Evolutionary conservation across 2,888 invertebrate genomes (phyloP), one percentile per base, ranked within the genome.

Genomic region (Pantelozetes paolii): DNA sequence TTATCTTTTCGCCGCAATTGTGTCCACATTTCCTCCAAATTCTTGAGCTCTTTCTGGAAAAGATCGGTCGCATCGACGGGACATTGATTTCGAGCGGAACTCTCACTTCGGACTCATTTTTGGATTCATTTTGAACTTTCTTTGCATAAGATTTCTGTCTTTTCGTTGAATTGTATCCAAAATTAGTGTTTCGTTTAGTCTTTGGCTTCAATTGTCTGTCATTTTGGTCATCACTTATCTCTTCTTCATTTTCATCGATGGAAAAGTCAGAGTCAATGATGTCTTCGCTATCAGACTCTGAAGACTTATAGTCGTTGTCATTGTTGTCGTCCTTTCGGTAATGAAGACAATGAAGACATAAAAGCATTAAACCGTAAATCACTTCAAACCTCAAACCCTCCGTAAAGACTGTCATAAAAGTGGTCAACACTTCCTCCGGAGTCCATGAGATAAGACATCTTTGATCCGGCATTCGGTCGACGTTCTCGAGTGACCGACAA

Each of bases 341-440:
- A 50, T 50, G 1, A n/a, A 74, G 26, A 36, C 69, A 71, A 18
- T 42, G 13, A 32, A 71, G 26, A 30, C n/a, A 23, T 36, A 67
- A 50, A 69, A 36, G 72, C 57, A 50, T n/a, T 18, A 54, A 54
- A 15, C 20, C n/a, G n/a, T n/a, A n/a, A 13, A 59, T 59, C 9
- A 59, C 2, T 50, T n/a, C n/a, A 59, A 26, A 54, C 54, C 54
- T 54, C 54, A 81, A 98, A 99, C 0, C 98, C 99, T 30, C 98
- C 99, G 83, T 99, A 99, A n/a, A 96, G 95, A 0, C 93, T 94
- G 85, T 94, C 92, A 81, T 99, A 99, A 83, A 99, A 99, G 76
- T 98, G 97, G 80, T 94, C 94, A 30, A 59, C 57, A 28, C 2
- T 5, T 48, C 69, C 73, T 79, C 96, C 94, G 78, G 93, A 93